Percentiles rank a stretch among this genome's conserved stretches.
These are phyloP conservation scores for Willisornis vidua DNA, from an alignment of 2,113 vertebrate genomes.

Conservation along the genomic window DNA sequence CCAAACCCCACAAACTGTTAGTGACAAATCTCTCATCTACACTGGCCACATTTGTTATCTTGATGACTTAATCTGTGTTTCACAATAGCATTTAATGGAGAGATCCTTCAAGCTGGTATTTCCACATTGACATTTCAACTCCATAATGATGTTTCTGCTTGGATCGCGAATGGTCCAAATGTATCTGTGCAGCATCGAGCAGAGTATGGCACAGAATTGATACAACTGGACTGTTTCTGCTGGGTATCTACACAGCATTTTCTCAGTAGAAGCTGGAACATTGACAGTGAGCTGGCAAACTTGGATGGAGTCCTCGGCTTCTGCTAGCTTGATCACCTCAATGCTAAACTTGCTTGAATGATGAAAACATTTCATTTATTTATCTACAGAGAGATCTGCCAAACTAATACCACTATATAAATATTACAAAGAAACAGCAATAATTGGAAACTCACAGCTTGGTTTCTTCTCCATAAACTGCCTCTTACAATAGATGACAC, in stretches of 20 bases:
- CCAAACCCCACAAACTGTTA: neutral
- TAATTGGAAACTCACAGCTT: constrained; percentile 78
- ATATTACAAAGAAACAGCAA: neutral
- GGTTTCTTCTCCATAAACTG: constrained; percentile 97
- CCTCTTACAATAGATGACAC: constrained; percentile 95
- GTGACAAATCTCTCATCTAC: neutral
- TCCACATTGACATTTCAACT: neutral
- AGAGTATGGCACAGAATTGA: neutral
- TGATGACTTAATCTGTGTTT: neutral
- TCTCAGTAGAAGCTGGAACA: neutral
- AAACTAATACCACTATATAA: neutral
- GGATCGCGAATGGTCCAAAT: neutral
- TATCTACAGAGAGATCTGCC: neutral
- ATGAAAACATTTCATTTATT: neutral
- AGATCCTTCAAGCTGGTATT: neutral
- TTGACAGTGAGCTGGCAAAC: neutral
- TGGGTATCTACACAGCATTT: neutral
- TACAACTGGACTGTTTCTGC: neutral
- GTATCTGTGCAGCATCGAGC: neutral
- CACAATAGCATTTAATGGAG: neutral
- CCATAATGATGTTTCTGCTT: neutral
- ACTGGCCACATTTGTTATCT: neutral
- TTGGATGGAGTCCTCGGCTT: neutral
- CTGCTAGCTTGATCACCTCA: neutral
- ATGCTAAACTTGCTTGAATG: neutral